Conservation (phyloP, 2,888 invertebrate species). For the Macrosiphum euphorbiae region DNA sequence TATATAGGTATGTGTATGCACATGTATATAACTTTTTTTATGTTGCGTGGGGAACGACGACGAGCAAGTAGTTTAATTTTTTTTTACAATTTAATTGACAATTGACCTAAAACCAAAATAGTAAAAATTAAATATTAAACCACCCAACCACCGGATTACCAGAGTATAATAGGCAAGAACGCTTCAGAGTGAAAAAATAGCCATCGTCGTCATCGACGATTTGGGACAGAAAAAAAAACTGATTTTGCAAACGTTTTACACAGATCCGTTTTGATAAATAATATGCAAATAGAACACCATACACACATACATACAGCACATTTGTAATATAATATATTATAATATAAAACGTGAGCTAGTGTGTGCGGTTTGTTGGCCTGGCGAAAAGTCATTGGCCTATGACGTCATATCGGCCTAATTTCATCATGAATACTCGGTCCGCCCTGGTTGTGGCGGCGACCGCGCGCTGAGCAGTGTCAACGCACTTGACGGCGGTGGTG, state of each 20-base stretch:
- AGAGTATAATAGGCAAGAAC: not conserved
- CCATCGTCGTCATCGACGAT: not conserved
- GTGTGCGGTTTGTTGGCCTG: constrained; percentile 49
- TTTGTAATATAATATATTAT: constrained; percentile 22
- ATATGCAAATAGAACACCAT: not conserved
- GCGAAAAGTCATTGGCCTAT: constrained; percentile 64
- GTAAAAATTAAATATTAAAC: constrained; percentile 15
- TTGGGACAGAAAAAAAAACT: not conserved
- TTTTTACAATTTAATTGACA: constrained; percentile 29
- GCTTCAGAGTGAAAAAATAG: not conserved
- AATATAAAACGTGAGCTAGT: constrained; percentile 2
- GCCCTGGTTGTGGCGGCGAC: constrained; percentile 51
- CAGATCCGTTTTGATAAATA: not conserved
- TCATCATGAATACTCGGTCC: constrained; percentile 60
- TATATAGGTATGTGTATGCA: not conserved
- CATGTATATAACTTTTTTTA: constrained; percentile 21
- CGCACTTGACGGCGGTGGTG: constrained; percentile 40
- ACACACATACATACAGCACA: not conserved
- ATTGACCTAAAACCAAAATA: constrained; percentile 45
- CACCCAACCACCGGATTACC: not conserved
- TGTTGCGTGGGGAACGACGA: constrained; percentile 29
- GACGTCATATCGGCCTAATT: constrained; percentile 64
- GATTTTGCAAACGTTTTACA: constrained; percentile 18
- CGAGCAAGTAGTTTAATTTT: not conserved
- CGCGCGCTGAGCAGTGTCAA: constrained; percentile 51